These are phyloP conservation scores for Thalassophryne amazonica DNA, from an alignment of 2,797 vertebrate genomes.

Conservation along the genomic window DNA sequence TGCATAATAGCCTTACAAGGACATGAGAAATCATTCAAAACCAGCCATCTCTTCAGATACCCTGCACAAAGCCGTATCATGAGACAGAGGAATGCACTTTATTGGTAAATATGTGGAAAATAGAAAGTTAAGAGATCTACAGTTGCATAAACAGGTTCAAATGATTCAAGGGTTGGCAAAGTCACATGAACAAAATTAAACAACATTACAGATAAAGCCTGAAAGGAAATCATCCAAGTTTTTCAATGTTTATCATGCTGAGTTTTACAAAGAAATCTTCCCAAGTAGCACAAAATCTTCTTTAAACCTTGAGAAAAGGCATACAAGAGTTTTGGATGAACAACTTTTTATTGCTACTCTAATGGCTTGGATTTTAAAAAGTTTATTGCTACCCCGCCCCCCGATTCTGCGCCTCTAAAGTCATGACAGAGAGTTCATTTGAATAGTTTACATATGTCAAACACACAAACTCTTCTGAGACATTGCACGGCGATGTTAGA, in stretches of 20 bases:
- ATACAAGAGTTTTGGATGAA: conserved; percentile 13
- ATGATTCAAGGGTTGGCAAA: conserved; percentile 18
- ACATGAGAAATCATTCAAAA: conserved; percentile 13
- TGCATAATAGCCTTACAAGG: neutral
- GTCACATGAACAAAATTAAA: conserved; percentile 26
- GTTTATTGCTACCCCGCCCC: conserved; percentile 27
- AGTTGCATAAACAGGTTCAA: conserved; percentile 18
- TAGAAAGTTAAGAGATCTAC: conserved; percentile 11
- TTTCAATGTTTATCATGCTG: conserved; percentile 32
- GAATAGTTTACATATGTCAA: conserved; percentile 19
- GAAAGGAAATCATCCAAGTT: conserved; percentile 18
- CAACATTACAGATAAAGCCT: conserved; percentile 1
- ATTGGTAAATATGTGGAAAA: conserved; percentile 49
- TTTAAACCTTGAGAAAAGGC: conserved; percentile 13
- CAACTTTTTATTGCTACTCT: conserved; percentile 21
- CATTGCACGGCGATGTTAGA: conserved; percentile 10
- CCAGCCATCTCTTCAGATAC: neutral
- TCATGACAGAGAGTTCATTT: conserved; percentile 34
- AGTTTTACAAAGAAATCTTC: conserved; percentile 36
- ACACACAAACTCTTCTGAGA: conserved; percentile 10
- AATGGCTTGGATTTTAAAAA: conserved; percentile 23
- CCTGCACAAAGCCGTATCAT: conserved; percentile 9
- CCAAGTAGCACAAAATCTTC: conserved; percentile 18
- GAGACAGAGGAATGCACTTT: conserved; percentile 51
- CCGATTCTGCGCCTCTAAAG: conserved; percentile 21